Base-by-base conservation (phyloP, 2,888 invertebrate genomes). In the Dioctria rufipes region DNA sequence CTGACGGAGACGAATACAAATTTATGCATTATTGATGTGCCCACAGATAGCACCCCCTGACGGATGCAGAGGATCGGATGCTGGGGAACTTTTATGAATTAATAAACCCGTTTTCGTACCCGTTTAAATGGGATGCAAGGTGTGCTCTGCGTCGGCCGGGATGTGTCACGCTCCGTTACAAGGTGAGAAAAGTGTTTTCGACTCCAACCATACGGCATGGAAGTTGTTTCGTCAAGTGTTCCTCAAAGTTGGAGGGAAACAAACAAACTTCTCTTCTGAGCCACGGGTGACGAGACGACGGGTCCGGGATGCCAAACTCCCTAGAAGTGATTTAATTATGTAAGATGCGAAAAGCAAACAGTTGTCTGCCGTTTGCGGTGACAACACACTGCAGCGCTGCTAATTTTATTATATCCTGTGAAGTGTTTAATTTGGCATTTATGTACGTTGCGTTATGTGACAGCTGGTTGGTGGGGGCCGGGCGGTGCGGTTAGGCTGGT, bases 11-110 rank as follows among this genome's bases (percentile, higher is more conserved):
- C 79, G 81, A 81, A 82, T 81, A 82, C 78, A 81, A 82, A 81
- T 81, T 80, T 82, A 71, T 80, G 80, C 73, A 82, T 82, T 82
- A 82, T 82, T 78, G 81, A 80, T 81, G 81, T 78, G 42, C 46
- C 60, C 60, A 61, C 61, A 75, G 75, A 75, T 43, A 61, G 37
- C 42, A 43, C 40, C 25, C 25, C 43, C 11, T 42, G 43, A 49
- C 49, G 25, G 42, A 11, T 39, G 66, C n/a, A 61, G 61, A 75
- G 60, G 40, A 43, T 13, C 75, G 11, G 46, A 42, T n/a, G 39
- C 9, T 5, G 60, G 61, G 60, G 60, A 40, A 40, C 43, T 61
- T 75, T 75, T 61, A 75, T 75, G 75, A 75, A 75, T 75, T 75
- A 75, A 75, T 75, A 75, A 43, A 61, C 75, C 25, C 61, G 75